Evolutionary conservation across 2,113 vertebrate genomes (phyloP), one percentile per base, ranked within the genome.

Genomic region (Montifringilla adamsi): DNA sequence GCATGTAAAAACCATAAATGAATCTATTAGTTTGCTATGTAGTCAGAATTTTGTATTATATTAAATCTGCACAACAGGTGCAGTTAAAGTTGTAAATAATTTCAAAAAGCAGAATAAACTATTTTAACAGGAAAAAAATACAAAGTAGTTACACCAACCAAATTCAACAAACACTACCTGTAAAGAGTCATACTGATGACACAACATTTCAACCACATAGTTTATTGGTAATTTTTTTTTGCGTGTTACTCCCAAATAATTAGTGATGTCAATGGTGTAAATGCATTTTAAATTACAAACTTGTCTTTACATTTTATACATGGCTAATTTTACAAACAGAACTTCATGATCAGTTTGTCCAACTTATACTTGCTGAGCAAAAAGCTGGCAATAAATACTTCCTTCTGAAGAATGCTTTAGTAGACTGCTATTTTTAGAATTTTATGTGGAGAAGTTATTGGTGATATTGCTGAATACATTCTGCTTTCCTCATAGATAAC

Each of bases 201-300:
- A 93, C 75, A 60, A 17, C 15, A 49, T 87, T 96, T 91, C 50
- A 93, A 62, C 41, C 63, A 94, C 55, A 66, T 4, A 67, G 73
- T 96, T 95, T 96, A 97, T 97, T 96, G 89, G 92, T 72, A 74
- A 2, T 19, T 90, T 64, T 95, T 74, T 66, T 74, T 66, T 72
- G 50, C 2, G 4, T 85, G 26, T 92, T 73, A 89, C 82, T 93
- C 89, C 93, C 92, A 95, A 94, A 96, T 95, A 97, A 96, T 98
- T 97, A 98, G 97, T 96, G 73, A 55, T 20, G 70, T 97, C 93
- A 95, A 87, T 86, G 76, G 74, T 74, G 97, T 95, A 97, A 97
- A 97, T 95, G 96, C 91, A 95, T 97, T 91, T 96, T 98, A 98
- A 98, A 97, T 98, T 98, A 98, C 94, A 96, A 89, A 73, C 28